phyloP scores from a whole-genome alignment of 2,113 vertebrate genomes.

The Cathartes aura region DNA sequence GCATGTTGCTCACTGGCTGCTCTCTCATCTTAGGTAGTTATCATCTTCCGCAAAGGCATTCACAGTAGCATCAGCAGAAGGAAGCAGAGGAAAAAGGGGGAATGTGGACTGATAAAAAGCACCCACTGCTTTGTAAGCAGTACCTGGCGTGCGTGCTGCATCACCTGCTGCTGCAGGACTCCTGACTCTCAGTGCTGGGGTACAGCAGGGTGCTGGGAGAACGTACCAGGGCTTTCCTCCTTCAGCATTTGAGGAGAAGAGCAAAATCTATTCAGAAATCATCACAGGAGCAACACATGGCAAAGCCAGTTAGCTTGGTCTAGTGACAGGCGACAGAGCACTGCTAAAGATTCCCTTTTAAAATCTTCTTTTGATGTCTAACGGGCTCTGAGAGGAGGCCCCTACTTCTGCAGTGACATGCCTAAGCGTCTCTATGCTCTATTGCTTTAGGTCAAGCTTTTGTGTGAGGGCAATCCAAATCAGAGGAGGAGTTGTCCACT shows the following conservation, averaged over 20 bases:
- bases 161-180: background rate
- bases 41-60: background rate
- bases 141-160: background rate
- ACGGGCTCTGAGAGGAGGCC: background rate
- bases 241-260: background rate
- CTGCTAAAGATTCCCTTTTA: background rate
- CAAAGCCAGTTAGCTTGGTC: background rate
- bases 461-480: background rate
- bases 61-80: background rate
- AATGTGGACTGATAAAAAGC: background rate
- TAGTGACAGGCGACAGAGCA: background rate
- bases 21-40: background rate
- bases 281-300: background rate
- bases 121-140: background rate
- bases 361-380: background rate
- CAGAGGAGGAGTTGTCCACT: background rate
- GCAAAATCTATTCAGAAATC: background rate
- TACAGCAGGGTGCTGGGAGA: background rate
- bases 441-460: background rate
- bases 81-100: background rate
- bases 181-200: background rate
- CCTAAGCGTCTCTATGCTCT: background rate
- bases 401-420: background rate
- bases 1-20: rapidly evolving
- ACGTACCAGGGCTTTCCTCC: rapidly evolving